phyloP scores from a whole-genome alignment of 2,888 invertebrate species.

The Brenthis ino region DNA sequence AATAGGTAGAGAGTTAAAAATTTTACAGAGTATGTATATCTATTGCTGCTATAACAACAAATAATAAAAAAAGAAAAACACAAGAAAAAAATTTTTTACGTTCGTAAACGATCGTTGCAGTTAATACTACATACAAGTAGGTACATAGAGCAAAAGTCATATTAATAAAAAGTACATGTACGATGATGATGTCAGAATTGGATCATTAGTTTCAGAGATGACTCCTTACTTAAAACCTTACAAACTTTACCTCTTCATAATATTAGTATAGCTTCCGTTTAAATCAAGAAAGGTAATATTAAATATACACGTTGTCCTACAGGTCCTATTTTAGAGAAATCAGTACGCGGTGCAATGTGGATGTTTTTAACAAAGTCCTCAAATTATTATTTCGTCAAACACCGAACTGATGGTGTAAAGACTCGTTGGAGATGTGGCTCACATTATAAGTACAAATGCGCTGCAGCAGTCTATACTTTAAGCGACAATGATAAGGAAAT shows the following conservation, averaged over 20 bases:
- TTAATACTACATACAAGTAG: too few species aligned
- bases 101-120: too few species aligned
- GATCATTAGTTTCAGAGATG: too few species aligned
- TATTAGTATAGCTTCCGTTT: background rate
- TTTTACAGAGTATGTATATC: too few species aligned
- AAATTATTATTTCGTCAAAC: conserved; percentile 49
- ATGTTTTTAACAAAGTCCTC: conserved; percentile 21
- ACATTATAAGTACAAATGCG: conserved; percentile 41
- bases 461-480: conserved; percentile 43
- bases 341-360: conserved; percentile 24
- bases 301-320: background rate
- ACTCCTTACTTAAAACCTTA: too few species aligned
- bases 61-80: too few species aligned
- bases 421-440: conserved; percentile 49
- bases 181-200: too few species aligned
- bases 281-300: background rate
- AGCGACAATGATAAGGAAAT: conserved; percentile 27
- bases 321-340: conserved; percentile 29
- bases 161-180: too few species aligned
- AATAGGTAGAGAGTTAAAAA: too few species aligned
- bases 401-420: conserved; percentile 41
- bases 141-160: too few species aligned
- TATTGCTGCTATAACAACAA: too few species aligned
- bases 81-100: too few species aligned
- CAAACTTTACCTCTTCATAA: background rate